These are phyloP conservation scores for Smutsia gigantea DNA, from an alignment of 2,797 vertebrate species.

Conservation along the genomic window DNA sequence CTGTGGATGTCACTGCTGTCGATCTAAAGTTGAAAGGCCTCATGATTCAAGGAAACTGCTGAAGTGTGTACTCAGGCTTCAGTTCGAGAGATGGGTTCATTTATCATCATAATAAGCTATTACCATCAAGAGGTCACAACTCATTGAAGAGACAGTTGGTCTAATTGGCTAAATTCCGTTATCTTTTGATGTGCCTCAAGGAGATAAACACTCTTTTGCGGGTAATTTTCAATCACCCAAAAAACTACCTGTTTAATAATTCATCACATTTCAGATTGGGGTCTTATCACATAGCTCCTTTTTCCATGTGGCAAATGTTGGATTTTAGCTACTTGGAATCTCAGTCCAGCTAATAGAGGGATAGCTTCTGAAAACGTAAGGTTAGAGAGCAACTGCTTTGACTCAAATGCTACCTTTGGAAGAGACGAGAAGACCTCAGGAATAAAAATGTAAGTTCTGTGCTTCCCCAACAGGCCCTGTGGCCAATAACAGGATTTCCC, in stretches of 20 bases:
- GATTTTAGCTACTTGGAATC: slow-evolving; percentile 63
- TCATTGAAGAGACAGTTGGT: slow-evolving; percentile 89
- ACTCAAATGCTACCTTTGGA: background rate
- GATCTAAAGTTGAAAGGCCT: slow-evolving; percentile 86
- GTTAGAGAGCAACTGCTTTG: background rate
- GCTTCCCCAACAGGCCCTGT: background rate
- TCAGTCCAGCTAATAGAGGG: background rate
- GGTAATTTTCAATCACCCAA: slow-evolving; percentile 87
- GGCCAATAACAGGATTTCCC: background rate
- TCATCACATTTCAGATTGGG: slow-evolving; percentile 82
- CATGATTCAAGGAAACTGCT: slow-evolving; percentile 87
- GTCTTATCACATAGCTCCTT: slow-evolving; percentile 72
- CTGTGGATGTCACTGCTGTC: slow-evolving; percentile 83
- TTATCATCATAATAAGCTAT: slow-evolving; percentile 93
- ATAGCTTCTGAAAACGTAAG: slow-evolving; percentile 26
- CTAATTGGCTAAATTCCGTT: slow-evolving; percentile 90
- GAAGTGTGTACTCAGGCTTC: slow-evolving; percentile 88
- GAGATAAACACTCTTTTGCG: slow-evolving; percentile 83
- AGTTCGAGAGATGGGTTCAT: slow-evolving; percentile 90
- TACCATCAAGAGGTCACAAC: slow-evolving; percentile 90
- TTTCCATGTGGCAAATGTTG: slow-evolving; percentile 75
- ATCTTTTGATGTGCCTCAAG: slow-evolving; percentile 85
- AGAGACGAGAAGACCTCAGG: background rate
- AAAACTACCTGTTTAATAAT: slow-evolving; percentile 87
- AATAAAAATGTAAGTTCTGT: background rate